phyloP scores from a whole-genome alignment of 1,140 invertebrate species.

The Drusus annulatus region DNA sequence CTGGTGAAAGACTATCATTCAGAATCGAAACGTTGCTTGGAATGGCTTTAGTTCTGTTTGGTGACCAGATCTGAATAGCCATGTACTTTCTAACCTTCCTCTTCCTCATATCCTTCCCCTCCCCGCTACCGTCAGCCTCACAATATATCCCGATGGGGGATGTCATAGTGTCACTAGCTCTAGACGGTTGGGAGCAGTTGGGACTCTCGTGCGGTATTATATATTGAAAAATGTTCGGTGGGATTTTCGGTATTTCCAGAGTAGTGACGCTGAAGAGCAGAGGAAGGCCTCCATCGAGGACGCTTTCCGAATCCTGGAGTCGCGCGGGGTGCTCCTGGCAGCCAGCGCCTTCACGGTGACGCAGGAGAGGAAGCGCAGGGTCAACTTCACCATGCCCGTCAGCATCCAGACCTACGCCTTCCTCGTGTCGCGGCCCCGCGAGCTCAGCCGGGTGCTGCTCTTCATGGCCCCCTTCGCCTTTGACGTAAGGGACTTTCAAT shows the following conservation, averaged over 20 bases:
- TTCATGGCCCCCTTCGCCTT: slow-evolving; percentile 89
- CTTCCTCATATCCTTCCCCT: no score
- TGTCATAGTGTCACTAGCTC: no score
- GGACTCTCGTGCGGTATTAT: no score
- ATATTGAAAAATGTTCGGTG: no score
- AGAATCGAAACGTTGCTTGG: no score
- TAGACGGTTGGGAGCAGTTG: no score
- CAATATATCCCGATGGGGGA: no score
- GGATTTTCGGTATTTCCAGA: slow-evolving; percentile 42
- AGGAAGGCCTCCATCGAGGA: slow-evolving; percentile 58
- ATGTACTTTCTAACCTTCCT: no score
- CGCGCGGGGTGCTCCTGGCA: slow-evolving; percentile 74
- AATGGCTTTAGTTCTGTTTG: no score
- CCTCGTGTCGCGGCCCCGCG: slow-evolving; percentile 81
- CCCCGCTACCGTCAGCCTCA: no score
- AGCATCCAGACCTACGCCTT: slow-evolving; percentile 86
- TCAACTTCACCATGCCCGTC: slow-evolving; percentile 87
- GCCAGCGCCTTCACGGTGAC: slow-evolving; percentile 82
- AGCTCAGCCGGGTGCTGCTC: slow-evolving; percentile 83
- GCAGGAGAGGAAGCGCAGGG: slow-evolving; percentile 72
- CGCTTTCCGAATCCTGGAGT: slow-evolving; percentile 58
- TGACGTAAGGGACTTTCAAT: slow-evolving; percentile 71
- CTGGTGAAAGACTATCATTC: no score
- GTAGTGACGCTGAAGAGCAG: slow-evolving; percentile 38
- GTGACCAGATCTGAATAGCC: no score